Evolutionary conservation across 2,797 vertebrate genomes (phyloP).

Genomic region (Darevskia nairensis): DNA sequence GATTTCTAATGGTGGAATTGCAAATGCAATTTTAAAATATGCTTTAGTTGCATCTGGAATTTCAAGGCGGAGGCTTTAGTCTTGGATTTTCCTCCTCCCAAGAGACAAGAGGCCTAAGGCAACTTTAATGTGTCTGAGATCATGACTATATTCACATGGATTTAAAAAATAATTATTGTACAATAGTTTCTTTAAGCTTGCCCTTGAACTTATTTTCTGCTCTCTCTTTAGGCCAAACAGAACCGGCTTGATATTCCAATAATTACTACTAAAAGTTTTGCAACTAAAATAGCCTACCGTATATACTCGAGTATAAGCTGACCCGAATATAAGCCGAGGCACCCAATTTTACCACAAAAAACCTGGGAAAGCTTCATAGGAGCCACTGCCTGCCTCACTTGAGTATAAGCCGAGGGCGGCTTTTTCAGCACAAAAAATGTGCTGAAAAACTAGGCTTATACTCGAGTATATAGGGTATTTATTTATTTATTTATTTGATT

Average conservation of each 20-base stretch:
- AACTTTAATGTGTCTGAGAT: no score
- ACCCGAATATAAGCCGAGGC: no score
- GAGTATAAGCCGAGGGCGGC: no score
- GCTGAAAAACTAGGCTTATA: no score
- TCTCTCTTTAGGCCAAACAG: neutral
- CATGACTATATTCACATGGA: neutral
- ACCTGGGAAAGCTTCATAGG: no score
- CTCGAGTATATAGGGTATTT: no score
- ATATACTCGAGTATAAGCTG: no score
- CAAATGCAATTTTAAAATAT: neutral
- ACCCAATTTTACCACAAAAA: no score
- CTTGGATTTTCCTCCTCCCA: no score
- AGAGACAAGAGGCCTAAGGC: neutral
- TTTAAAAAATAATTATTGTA: neutral
- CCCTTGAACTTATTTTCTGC: no score
- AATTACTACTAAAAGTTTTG: neutral
- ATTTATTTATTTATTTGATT: neutral
- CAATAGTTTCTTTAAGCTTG: neutral
- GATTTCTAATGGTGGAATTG: neutral
- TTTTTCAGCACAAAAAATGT: no score
- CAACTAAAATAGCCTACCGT: neutral
- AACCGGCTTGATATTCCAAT: neutral
- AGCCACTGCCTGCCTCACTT: no score
- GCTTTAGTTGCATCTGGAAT: neutral
- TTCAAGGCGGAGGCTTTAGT: neutral